Evolutionary conservation across 92 coral and sea anemone species (phyloP).

Genomic region (Porites evermanni): DNA sequence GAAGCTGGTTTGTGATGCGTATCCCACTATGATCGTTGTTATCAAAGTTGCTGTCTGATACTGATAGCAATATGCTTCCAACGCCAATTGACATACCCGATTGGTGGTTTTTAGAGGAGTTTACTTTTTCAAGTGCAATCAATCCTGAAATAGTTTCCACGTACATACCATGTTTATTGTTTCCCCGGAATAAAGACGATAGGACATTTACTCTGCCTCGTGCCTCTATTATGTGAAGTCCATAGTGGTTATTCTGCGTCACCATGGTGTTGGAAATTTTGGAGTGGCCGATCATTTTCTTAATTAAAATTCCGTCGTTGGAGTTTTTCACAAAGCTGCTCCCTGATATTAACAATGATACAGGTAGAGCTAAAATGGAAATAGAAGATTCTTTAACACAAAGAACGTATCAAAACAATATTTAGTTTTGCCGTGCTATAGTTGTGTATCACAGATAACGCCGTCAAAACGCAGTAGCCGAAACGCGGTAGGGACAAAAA

Average conservation of each 20-base stretch:
- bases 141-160: not conserved
- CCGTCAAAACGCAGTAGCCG: too few species aligned
- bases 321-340: constrained; percentile 18
- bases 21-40: not conserved
- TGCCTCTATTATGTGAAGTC: not conserved
- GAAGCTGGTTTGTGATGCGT: constrained; percentile 1
- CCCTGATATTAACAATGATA: constrained; percentile 1
- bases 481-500: too few species aligned
- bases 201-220: constrained; percentile 1
- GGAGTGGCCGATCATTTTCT: constrained; percentile 17
- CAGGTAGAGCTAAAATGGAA: not conserved
- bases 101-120: constrained; percentile 18
- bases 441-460: too few species aligned
- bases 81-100: constrained; percentile 2
- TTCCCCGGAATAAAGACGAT: not conserved
- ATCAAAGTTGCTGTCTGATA: not conserved
- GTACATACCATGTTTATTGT: constrained; percentile 12
- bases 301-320: constrained; percentile 2
- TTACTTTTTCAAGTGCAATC: not conserved
- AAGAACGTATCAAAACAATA: too few species aligned
- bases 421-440: too few species aligned
- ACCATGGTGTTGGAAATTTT: not conserved
- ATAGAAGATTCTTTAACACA: not conserved
- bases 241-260: constrained; percentile 4
- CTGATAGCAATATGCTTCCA: constrained; percentile 1